Percentiles rank a stretch among this genome's conserved stretches.
Conservation (phyloP, 2,113 vertebrate genomes). For the Mixornis gularis region DNA sequence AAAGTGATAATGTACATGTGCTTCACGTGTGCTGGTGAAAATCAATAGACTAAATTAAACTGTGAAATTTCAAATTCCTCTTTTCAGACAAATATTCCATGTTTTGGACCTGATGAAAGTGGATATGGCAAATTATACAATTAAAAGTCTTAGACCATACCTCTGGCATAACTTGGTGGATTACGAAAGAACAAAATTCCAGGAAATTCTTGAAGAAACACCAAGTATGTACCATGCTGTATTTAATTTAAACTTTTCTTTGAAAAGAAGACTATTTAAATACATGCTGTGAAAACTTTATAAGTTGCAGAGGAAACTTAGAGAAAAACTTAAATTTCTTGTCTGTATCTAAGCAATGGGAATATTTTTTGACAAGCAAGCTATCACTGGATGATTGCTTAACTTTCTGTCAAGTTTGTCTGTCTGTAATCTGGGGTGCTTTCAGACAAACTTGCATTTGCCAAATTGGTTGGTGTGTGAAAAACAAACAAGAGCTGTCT, state of each 20-base stretch:
- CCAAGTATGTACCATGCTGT: conserved; percentile 79
- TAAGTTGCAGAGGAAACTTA: neutral
- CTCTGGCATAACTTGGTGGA: conserved; percentile 83
- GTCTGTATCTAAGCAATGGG: neutral
- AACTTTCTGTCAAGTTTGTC: neutral
- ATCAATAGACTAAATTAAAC: neutral
- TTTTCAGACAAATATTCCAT: conserved; percentile 85
- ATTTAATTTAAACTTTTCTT: neutral
- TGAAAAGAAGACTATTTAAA: neutral
- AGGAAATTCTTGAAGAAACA: conserved; percentile 87
- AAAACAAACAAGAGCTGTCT: neutral
- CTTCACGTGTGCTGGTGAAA: neutral
- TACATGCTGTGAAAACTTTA: neutral
- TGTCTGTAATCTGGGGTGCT: neutral
- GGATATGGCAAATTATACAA: conserved; percentile 85
- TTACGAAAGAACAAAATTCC: conserved; percentile 89
- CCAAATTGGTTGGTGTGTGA: neutral
- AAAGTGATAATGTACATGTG: neutral
- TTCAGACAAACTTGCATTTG: neutral
- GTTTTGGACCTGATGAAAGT: conserved; percentile 92
- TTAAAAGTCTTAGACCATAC: conserved; percentile 79
- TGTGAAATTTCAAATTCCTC: neutral
- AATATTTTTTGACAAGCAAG: neutral
- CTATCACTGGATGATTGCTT: neutral
- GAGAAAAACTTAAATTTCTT: neutral